Evolutionary conservation across 2,113 vertebrate genomes (phyloP).

Genomic region (Cyprinodon variegatus): DNA sequence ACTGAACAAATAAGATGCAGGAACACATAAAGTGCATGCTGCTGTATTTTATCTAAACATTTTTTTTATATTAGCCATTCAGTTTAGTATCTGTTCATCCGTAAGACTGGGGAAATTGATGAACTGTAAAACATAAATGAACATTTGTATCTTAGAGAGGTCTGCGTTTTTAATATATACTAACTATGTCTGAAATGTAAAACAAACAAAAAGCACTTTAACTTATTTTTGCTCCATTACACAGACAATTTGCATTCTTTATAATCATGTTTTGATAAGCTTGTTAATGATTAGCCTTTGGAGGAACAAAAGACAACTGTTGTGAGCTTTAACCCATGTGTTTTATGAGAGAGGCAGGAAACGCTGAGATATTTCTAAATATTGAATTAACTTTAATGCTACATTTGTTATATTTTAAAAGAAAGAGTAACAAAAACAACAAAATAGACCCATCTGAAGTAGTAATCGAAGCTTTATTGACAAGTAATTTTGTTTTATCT

Average conservation of each 20-base stretch:
- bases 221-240: neutral
- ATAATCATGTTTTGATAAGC: constrained; percentile 2
- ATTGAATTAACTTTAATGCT: neutral
- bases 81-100: too few species aligned
- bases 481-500: neutral
- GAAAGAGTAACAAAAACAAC: neutral
- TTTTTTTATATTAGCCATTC: too few species aligned
- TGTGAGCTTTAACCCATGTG: neutral
- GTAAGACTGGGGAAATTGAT: neutral
- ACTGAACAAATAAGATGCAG: too few species aligned
- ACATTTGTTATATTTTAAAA: neutral
- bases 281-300: constrained; percentile 6
- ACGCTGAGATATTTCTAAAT: neutral
- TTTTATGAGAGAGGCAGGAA: neutral
- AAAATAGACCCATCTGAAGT: neutral
- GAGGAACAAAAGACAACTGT: neutral
- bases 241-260: neutral
- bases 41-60: too few species aligned
- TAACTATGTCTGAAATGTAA: neutral
- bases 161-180: neutral
- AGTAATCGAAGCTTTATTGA: neutral
- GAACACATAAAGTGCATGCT: too few species aligned
- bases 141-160: neutral
- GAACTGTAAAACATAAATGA: neutral
- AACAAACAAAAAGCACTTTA: neutral